Conservation (phyloP, 2,888 invertebrate genomes). For the Microctonus aethiopoides region DNA sequence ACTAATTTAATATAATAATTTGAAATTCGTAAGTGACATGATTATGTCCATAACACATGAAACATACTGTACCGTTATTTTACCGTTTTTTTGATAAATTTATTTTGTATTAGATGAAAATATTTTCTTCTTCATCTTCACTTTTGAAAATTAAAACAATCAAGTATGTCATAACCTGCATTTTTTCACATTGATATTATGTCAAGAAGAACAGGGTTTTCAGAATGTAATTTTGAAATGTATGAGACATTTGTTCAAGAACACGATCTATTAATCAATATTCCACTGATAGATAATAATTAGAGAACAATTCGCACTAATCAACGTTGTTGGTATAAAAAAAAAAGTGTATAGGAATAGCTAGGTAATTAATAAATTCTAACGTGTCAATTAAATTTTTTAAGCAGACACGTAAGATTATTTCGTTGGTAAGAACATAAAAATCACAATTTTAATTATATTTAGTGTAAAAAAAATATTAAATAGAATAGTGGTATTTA, state of each 20-base stretch:
- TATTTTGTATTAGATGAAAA: not conserved
- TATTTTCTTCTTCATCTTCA: not conserved
- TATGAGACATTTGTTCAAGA: not conserved
- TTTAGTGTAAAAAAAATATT: slow-evolving; percentile 24
- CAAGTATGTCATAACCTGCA: not conserved
- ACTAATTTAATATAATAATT: slow-evolving; percentile 28
- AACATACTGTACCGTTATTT: slow-evolving; percentile 15
- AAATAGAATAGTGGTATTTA: slow-evolving; percentile 32
- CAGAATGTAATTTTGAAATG: too few species aligned
- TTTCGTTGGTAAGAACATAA: slow-evolving; percentile 26
- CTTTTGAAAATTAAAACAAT: not conserved
- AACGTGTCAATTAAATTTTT: slow-evolving; percentile 22
- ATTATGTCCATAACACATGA: not conserved
- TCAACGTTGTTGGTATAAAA: not conserved
- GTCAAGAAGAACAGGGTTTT: too few species aligned
- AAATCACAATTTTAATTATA: slow-evolving; percentile 32
- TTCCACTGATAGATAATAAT: not conserved
- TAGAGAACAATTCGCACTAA: not conserved
- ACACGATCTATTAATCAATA: not conserved
- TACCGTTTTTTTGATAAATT: slow-evolving; percentile 12
- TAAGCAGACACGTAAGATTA: not conserved
- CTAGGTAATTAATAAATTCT: slow-evolving; percentile 6
- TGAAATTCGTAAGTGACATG: slow-evolving; percentile 28
- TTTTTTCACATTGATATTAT: not conserved
- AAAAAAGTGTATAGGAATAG: not conserved